Conservation (phyloP, 2,113 vertebrate species). For the Numenius arquata region DNA sequence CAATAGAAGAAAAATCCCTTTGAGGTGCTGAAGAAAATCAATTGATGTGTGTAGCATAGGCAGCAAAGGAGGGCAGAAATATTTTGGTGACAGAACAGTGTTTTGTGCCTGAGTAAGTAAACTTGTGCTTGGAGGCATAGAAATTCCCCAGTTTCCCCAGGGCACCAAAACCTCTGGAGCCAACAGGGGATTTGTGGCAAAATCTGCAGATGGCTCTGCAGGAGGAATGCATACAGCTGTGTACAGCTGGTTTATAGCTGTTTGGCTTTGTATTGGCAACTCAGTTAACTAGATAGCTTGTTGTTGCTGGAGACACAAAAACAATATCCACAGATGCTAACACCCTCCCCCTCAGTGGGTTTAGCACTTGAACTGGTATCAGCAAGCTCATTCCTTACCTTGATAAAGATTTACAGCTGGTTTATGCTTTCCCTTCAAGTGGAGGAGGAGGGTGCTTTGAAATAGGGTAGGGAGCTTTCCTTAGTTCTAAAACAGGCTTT, state of each 20-base stretch:
- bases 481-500: background rate
- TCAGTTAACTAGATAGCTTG: background rate
- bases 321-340: background rate
- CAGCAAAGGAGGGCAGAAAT: background rate
- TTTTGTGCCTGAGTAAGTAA: constrained; percentile 10
- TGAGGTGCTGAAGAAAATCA: background rate
- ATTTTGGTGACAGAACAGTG: constrained; percentile 19
- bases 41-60: background rate
- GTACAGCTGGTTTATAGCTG: background rate
- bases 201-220: constrained; percentile 8
- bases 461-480: background rate
- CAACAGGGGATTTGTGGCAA: background rate
- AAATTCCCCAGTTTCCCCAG: background rate
- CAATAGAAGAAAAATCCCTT: background rate
- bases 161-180: constrained; percentile 2
- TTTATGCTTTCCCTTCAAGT: background rate
- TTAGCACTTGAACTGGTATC: background rate
- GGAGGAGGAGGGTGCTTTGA: background rate
- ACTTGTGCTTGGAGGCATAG: background rate
- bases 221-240: constrained; percentile 8
- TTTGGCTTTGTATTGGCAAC: background rate
- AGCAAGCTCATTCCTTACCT: background rate
- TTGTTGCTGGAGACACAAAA: background rate
- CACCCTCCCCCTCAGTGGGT: background rate
- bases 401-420: background rate